Evolutionary conservation across 2,113 vertebrate genomes (phyloP).

Genomic region (Paradisaea rubra): DNA sequence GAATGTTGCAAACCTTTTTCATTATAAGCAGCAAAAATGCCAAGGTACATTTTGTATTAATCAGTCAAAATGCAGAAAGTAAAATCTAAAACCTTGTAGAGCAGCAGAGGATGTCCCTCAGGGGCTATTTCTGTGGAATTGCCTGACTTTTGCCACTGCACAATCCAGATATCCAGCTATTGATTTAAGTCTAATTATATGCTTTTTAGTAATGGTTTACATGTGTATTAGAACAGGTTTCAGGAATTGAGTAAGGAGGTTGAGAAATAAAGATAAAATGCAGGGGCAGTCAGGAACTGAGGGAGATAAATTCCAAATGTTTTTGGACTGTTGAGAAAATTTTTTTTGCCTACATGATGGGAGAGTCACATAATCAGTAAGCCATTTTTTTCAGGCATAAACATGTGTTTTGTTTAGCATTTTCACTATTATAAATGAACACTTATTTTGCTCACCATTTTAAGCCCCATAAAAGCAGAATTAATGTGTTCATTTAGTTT

Average conservation of each 20-base stretch:
- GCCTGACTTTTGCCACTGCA: constrained; percentile 63
- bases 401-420: background rate
- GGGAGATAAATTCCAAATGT: background rate
- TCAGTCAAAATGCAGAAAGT: constrained; percentile 74
- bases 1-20: constrained; percentile 61
- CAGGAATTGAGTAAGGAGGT: background rate
- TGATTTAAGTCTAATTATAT: constrained; percentile 75
- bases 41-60: constrained; percentile 71
- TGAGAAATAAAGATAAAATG: constrained; percentile 7
- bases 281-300: background rate
- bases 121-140: constrained; percentile 62
- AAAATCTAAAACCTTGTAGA: constrained; percentile 58
- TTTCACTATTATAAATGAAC: background rate
- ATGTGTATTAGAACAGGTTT: constrained; percentile 52
- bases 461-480: background rate
- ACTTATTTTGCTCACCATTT: background rate
- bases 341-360: background rate
- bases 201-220: constrained; percentile 70
- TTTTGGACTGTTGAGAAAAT: background rate
- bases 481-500: background rate
- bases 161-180: constrained; percentile 68
- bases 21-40: constrained; percentile 70
- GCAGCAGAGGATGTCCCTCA: constrained; percentile 64
- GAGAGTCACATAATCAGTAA: background rate
- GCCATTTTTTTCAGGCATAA: background rate